Evolutionary conservation across 2,888 invertebrate species (phyloP), one percentile per base, ranked within the genome.

Genomic region (Amitus sp.): DNA sequence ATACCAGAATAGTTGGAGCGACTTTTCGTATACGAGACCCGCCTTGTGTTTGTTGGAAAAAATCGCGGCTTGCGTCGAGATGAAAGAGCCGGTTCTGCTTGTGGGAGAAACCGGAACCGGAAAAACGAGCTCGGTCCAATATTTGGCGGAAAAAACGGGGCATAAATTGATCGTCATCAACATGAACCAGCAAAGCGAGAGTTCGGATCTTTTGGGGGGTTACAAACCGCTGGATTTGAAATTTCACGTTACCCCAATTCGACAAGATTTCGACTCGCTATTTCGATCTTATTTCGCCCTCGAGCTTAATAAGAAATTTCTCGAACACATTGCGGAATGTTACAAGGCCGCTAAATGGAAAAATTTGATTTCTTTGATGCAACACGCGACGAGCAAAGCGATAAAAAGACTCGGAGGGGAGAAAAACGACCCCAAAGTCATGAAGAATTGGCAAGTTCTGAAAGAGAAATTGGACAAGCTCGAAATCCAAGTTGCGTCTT

Each of bases 41-140:
- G 89, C 95, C 0, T 87, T 91, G 0, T 90, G 90, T 75, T 85
- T 96, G 43, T 82, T 99, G 34, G 99, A 99, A 83, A 87, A 92
- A 18, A 90, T 99, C 47, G 90, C 94, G 15, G 92, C 92, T 62
- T 94, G 95, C 75, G 89, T 98, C 0, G 85, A 84, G 0, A 87
- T 91, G 47, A 88, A 89, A 46, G 98, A 99, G 78, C 95, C 98
- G 0, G 93, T 98, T 1, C 84, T 99, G 3, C 84, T 99, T 4
- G 97, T 98, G 0, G 99, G 99, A 20, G 99, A 99, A 84, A 99
- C 99, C 0, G 99, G 99, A 43, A 97, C 96, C 0, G 99, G 99
- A 0, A 99, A 99, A 85, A 99, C 99, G 0, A 94, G 96, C 0
- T 90, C 94, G 0, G 89, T 99, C 1, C 65, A 98, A 79, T 95